phyloP scores from a whole-genome alignment of 2,888 invertebrate genomes.

The Microctonus brassicae region DNA sequence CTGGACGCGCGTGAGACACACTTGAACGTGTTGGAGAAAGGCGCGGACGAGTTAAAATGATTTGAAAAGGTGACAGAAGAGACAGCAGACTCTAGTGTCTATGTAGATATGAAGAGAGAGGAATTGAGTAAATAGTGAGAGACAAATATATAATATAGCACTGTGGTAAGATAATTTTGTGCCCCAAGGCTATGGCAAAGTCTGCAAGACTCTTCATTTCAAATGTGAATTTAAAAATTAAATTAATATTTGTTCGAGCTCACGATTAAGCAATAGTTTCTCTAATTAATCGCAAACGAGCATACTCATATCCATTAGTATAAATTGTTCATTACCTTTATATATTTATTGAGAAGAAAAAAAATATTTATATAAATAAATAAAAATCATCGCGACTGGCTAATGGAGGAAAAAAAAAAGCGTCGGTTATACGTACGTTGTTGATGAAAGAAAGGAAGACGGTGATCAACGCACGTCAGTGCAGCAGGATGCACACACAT shows the following conservation, averaged over 20 bases:
- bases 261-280: conserved; percentile 16
- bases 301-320: not conserved
- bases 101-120: not conserved
- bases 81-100: conserved; percentile 7
- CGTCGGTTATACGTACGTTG: not conserved
- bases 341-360: not conserved
- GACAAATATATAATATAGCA: conserved; percentile 38
- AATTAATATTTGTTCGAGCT: conserved; percentile 22
- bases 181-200: conserved; percentile 34
- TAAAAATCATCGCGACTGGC: not conserved
- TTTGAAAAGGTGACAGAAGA: conserved; percentile 23
- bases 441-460: conserved; percentile 59
- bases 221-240: conserved; percentile 36
- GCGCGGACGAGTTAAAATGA: conserved; percentile 26
- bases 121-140: not conserved
- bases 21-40: conserved; percentile 27
- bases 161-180: conserved; percentile 34
- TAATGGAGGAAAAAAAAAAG: not conserved
- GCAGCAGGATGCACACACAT: conserved; percentile 61
- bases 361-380: not conserved
- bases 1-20: conserved; percentile 15
- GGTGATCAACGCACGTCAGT: conserved; percentile 58
- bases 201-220: not conserved
- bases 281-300: not conserved
- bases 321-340: not conserved